A percentile compares a stretch with the other conserved stretches of the same genome.
phyloP scores from a whole-genome alignment of 2,113 vertebrate species.

The Indri indri region DNA sequence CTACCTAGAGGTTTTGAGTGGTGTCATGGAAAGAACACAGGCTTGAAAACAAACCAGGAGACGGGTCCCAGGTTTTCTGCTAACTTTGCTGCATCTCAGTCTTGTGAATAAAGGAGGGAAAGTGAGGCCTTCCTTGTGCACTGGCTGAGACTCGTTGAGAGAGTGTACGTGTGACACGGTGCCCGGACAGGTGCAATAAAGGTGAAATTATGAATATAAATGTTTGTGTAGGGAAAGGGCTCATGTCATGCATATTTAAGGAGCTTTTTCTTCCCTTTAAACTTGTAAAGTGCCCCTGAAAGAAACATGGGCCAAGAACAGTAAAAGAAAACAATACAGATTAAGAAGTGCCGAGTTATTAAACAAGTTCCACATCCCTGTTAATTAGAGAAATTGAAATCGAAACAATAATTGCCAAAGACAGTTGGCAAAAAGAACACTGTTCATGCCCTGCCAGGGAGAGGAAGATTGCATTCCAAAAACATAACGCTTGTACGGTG shows the following conservation, averaged over 20 bases:
- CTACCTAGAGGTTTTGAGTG: background rate
- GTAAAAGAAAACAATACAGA: background rate
- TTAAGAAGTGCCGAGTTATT: background rate
- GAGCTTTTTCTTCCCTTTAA: background rate
- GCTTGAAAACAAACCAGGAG: background rate
- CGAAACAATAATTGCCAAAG: background rate
- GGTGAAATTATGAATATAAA: no score
- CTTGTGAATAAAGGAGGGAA: background rate
- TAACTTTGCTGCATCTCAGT: background rate
- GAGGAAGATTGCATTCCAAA: background rate
- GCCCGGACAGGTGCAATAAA: background rate
- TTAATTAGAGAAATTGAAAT: background rate
- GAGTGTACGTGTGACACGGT: background rate
- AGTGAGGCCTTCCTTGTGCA: background rate
- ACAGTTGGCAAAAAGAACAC: background rate
- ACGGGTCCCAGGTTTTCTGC: background rate
- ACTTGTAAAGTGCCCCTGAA: background rate
- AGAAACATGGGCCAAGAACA: background rate
- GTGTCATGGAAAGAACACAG: background rate
- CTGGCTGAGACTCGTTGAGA: background rate
- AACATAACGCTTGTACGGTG: fast-evolving
- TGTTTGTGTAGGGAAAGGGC: background rate
- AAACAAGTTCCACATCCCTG: background rate
- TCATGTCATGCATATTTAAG: background rate
- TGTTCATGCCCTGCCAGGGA: background rate